These are phyloP conservation scores for Pachyramphus minor DNA, from an alignment of 2,113 vertebrate species.

Conservation along the genomic window DNA sequence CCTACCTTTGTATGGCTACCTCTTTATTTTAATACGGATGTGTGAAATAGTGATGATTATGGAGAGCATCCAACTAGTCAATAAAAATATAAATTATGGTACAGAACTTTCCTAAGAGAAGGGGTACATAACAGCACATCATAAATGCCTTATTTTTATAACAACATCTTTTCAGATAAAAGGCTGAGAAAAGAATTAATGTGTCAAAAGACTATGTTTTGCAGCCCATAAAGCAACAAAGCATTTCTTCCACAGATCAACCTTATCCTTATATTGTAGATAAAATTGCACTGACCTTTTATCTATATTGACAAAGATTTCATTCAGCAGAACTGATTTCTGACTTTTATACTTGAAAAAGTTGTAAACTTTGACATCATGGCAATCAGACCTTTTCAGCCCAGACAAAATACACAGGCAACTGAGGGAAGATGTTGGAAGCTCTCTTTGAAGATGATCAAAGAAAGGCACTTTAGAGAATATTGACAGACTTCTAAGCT, in stretches of 20 bases:
- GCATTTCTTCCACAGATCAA: neutral
- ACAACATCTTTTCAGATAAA: neutral
- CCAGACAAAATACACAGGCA: neutral
- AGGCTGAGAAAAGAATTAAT: conserved; percentile 15
- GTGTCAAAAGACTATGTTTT: conserved; percentile 30
- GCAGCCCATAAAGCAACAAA: conserved; percentile 8
- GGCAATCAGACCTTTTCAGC: conserved; percentile 37
- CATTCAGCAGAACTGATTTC: conserved; percentile 17
- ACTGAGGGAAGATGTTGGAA: neutral
- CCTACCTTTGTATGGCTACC: neutral
- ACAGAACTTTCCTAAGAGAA: neutral
- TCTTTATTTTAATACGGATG: neutral
- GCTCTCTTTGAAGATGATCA: neutral
- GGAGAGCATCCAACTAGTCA: neutral
- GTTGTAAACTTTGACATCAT: neutral
- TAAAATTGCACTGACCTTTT: conserved; percentile 46
- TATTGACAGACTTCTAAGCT: neutral
- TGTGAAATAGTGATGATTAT: neutral
- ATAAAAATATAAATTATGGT: neutral
- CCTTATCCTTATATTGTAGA: neutral
- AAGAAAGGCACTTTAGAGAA: neutral
- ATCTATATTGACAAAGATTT: conserved; percentile 36
- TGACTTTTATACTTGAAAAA: conserved; percentile 26
- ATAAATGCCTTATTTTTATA: neutral
- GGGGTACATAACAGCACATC: neutral